Base-by-base conservation (phyloP, 2,888 invertebrate genomes). In the Perizoma flavofasciatum region DNA sequence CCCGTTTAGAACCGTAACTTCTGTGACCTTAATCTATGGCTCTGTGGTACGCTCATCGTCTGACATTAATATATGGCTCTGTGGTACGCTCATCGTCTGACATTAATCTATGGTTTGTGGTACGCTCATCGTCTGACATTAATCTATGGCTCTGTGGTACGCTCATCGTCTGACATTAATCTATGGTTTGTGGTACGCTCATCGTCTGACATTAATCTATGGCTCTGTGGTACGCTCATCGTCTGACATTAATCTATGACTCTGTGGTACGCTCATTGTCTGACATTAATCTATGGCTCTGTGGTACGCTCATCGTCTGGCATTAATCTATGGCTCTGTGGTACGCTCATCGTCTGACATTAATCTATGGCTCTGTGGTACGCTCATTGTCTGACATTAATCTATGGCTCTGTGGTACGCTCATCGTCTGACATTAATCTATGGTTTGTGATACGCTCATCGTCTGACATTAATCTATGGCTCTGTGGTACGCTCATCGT, bases 211-310 rank as follows among this genome's bases (percentile, higher is more conserved):
- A 65, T 65, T 65, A 61, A 65, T 67, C 61, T 60, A n/a, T n/a
- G n/a, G 11, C 45, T 7, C 49, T 5, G 41, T 51, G 34, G 50
- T 37, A 37, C 49, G 48, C 44, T 49, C 52, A 35, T 35, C 49
- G 22, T 22, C 6, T 53, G 57, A 57, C 67, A 65, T 65, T 65
- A 61, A 65, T 67, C 61, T 60, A n/a, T n/a, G n/a, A 10, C 45
- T 7, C 49, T 5, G 41, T 51, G 34, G 50, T 37, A 37, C 49
- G 48, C 44, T 49, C 52, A 35, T 35, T 46, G 22, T 22, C 6
- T 53, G 57, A 57, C 67, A 65, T 65, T 65, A 61, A 65, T 67
- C 61, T 60, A n/a, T n/a, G n/a, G 11, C 45, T 7, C 49, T 5
- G 41, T 51, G 34, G 50, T 37, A 37, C 49, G 48, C 44, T 49